Evolutionary conservation across 2,797 vertebrate species (phyloP).

Genomic region (Nannoperca australis): DNA sequence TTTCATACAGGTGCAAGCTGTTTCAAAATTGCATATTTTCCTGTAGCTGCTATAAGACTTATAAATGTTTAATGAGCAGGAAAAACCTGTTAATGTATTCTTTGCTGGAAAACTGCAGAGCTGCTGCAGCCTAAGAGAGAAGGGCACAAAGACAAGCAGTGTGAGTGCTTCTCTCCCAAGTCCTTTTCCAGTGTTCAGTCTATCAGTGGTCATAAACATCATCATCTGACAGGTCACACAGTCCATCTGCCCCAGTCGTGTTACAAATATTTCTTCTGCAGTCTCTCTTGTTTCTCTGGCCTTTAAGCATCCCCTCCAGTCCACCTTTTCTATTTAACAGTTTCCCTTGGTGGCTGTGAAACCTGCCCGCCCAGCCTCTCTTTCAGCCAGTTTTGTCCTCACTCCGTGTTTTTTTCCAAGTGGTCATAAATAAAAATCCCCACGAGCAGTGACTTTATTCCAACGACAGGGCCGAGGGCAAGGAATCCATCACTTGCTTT

Average conservation of each 20-base stretch:
- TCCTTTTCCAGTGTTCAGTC: slow-evolving; percentile 19
- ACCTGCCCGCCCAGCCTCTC: slow-evolving; percentile 13
- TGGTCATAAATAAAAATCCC: slow-evolving; percentile 69
- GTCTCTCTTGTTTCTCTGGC: slow-evolving; percentile 38
- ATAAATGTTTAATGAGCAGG: slow-evolving; percentile 70
- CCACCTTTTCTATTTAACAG: slow-evolving; percentile 36
- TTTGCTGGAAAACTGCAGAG: slow-evolving; percentile 31
- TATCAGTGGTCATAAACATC: slow-evolving; percentile 51
- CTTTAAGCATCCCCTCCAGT: slow-evolving; percentile 45
- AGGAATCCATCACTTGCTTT: slow-evolving; percentile 74
- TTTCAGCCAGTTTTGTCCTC: slow-evolving; percentile 17
- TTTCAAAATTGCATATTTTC: slow-evolving; percentile 57
- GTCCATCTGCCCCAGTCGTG: slow-evolving; percentile 31
- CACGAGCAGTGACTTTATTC: slow-evolving; percentile 60
- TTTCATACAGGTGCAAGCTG: slow-evolving; percentile 30
- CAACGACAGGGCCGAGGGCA: slow-evolving; percentile 48
- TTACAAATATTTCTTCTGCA: slow-evolving; percentile 27
- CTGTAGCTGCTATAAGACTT: slow-evolving; percentile 46
- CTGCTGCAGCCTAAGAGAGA: slow-evolving; percentile 19
- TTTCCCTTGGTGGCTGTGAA: slow-evolving; percentile 40
- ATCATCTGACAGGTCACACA: slow-evolving; percentile 40
- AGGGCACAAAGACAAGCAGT: slow-evolving; percentile 24
- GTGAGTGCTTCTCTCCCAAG: not conserved
- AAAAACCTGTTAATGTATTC: slow-evolving; percentile 58
- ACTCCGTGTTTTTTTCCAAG: slow-evolving; percentile 30